Conservation (phyloP, 2,888 invertebrate genomes). For the Steromphala cineraria region DNA sequence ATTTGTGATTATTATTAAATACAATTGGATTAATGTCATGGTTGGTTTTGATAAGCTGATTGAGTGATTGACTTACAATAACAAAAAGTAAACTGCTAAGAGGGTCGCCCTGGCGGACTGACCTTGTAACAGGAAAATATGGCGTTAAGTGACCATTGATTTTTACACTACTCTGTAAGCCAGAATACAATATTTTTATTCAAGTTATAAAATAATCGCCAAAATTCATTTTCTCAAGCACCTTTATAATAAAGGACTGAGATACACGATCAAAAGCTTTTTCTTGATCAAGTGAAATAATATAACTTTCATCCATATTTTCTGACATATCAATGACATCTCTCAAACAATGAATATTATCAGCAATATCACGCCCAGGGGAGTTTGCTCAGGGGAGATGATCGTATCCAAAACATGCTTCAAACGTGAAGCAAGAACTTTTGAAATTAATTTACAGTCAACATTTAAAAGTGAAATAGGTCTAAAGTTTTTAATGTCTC, state of each 20-base stretch:
- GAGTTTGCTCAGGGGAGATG: background rate
- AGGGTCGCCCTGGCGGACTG: constrained; percentile 23
- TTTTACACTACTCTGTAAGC: background rate
- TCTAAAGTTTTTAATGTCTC: background rate
- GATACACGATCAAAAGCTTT: background rate
- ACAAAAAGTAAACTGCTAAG: too few relatives aligned
- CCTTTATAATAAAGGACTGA: background rate
- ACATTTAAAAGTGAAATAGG: background rate
- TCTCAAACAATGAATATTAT: background rate
- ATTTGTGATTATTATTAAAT: too few relatives aligned
- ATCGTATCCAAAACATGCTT: background rate
- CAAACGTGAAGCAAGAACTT: background rate
- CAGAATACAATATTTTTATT: background rate
- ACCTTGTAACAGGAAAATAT: background rate
- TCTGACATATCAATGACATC: background rate
- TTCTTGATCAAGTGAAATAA: background rate
- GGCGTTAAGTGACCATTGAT: background rate
- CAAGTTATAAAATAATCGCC: background rate
- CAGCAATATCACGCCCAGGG: background rate
- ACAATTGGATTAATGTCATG: too few relatives aligned
- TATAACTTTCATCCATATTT: background rate
- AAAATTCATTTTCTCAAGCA: background rate
- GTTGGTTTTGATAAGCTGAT: too few relatives aligned
- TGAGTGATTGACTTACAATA: too few relatives aligned
- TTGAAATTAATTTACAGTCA: background rate